These are phyloP conservation scores for Pao palembangensis DNA, from an alignment of 2,113 vertebrate species.

Conservation along the genomic window DNA sequence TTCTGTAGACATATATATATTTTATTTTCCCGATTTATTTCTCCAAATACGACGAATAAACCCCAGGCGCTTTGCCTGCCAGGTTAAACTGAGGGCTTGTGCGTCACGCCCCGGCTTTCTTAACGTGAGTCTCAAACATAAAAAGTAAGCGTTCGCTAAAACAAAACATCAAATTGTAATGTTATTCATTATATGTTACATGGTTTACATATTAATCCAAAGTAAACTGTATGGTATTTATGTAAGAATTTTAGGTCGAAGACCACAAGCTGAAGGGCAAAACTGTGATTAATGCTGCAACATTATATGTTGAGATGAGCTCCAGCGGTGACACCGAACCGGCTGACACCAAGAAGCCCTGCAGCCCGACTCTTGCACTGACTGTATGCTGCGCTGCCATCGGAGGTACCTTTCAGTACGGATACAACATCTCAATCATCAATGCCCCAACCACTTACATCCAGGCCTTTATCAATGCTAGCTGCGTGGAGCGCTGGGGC, in stretches of 20 bases:
- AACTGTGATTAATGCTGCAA: conserved; percentile 40
- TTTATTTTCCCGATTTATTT: too few species aligned
- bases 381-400: conserved; percentile 83
- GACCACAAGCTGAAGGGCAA: too few species aligned
- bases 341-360: conserved; percentile 15
- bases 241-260: too few species aligned
- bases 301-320: conserved; percentile 61
- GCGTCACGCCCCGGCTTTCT: too few species aligned
- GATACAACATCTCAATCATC: conserved; percentile 90
- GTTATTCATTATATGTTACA: too few species aligned
- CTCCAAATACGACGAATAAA: too few species aligned
- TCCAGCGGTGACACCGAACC: not conserved
- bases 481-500: conserved; percentile 76
- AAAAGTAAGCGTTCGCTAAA: too few species aligned
- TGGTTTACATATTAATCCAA: not conserved
- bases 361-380: conserved; percentile 71
- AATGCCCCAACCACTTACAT: conserved; percentile 83
- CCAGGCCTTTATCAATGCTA: conserved; percentile 84
- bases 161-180: not conserved
- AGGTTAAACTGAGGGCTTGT: not conserved
- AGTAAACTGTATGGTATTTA: too few species aligned
- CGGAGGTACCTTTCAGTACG: conserved; percentile 90
- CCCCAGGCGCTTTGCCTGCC: conserved; percentile 5
- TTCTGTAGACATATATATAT: too few species aligned
- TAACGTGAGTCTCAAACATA: too few species aligned